phyloP scores from a whole-genome alignment of 2,797 vertebrate genomes.

The Microctenopoma stevenorrisi region DNA sequence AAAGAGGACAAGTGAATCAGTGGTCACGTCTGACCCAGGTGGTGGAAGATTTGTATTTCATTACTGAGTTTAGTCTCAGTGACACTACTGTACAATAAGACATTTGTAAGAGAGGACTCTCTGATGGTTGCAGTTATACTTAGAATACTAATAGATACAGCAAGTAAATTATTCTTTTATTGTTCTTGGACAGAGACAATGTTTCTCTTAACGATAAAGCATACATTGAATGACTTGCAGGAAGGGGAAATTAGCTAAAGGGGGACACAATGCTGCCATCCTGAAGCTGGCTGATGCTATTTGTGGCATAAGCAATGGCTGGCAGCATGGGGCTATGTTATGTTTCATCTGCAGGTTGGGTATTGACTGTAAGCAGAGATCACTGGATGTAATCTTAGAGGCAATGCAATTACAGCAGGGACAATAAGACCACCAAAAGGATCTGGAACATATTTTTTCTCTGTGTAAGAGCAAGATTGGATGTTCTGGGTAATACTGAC shows the following conservation, averaged over 20 bases:
- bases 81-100: conserved; percentile 6
- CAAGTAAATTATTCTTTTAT: background rate
- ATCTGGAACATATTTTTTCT: conserved; percentile 36
- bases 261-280: conserved; percentile 55
- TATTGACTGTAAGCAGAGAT: conserved; percentile 78
- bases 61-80: conserved; percentile 46
- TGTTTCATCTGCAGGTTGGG: conserved; percentile 74
- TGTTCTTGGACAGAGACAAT: background rate
- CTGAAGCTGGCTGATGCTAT: conserved; percentile 66
- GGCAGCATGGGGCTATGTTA: conserved; percentile 63
- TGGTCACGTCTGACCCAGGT: conserved; percentile 47
- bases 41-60: conserved; percentile 54
- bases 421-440: conserved; percentile 46
- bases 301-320: conserved; percentile 67
- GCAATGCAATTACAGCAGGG: conserved; percentile 67
- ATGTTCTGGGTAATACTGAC: no score
- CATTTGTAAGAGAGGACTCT: conserved; percentile 1
- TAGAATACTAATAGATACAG: background rate
- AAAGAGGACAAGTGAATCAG: conserved; percentile 68
- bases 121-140: background rate
- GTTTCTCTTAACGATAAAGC: conserved; percentile 1
- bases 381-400: conserved; percentile 73
- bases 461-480: conserved; percentile 13
- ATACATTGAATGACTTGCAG: conserved; percentile 72
- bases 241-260: conserved; percentile 37